phyloP scores from a whole-genome alignment of 2,797 vertebrate species.

The Otus scops region DNA sequence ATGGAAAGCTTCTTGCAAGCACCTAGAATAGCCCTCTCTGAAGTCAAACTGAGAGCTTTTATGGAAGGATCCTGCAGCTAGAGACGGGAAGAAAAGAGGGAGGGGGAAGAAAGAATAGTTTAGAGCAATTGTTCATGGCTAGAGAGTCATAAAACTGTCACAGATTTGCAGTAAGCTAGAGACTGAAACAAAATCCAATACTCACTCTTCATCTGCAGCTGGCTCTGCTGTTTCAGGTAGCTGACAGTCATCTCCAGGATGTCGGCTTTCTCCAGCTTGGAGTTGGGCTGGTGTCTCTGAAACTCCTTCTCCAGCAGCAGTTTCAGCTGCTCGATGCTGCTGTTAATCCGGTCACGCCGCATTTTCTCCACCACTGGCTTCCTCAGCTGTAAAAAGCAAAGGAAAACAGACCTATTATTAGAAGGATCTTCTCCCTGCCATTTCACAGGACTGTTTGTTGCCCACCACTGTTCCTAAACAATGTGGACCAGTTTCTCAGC shows the following conservation, averaged over 20 bases:
- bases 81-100: background rate
- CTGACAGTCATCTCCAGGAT: conserved; percentile 83
- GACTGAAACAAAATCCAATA: background rate
- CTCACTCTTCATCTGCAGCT: conserved; percentile 59
- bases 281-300: conserved; percentile 81
- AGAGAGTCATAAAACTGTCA: background rate
- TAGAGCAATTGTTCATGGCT: background rate
- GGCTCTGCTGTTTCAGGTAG: conserved; percentile 76
- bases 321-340: conserved; percentile 80
- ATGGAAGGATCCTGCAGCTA: conserved; percentile 13
- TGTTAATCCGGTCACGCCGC: conserved; percentile 69
- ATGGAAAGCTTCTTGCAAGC: conserved; percentile 73
- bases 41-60: conserved; percentile 65
- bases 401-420: background rate
- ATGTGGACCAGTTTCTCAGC: background rate
- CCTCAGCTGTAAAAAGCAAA: conserved; percentile 76
- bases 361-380: conserved; percentile 87
- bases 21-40: conserved; percentile 75
- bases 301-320: conserved; percentile 82
- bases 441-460: background rate
- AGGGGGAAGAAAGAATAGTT: background rate
- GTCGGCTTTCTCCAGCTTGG: conserved; percentile 85
- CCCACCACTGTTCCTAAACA: background rate
- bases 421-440: background rate
- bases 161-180: background rate